These are phyloP conservation scores for Limanda limanda DNA, from an alignment of 2,113 vertebrate genomes.

Conservation along the genomic window DNA sequence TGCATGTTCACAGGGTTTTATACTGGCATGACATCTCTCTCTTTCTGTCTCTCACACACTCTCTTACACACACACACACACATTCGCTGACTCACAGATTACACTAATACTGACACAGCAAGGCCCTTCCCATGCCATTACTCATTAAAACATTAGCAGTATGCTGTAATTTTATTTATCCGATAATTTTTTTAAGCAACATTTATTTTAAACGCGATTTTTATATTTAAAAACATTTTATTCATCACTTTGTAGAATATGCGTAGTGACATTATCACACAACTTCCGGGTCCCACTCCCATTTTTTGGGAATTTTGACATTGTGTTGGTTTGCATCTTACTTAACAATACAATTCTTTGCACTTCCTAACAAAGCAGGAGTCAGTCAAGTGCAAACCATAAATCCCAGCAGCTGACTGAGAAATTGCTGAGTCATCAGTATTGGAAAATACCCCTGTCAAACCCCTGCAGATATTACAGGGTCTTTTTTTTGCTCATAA, in stretches of 20 bases:
- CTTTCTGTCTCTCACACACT: not conserved
- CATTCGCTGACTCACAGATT: conserved; percentile 29
- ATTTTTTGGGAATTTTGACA: not conserved
- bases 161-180: not conserved
- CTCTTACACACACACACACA: not conserved
- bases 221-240: too few species aligned
- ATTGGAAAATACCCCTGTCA: conserved; percentile 9
- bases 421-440: conserved; percentile 18
- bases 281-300: not conserved
- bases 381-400: not conserved
- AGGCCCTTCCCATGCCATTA: conserved; percentile 10
- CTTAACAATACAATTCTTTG: too few species aligned
- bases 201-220: not conserved
- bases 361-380: not conserved
- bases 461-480: not conserved
- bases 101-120: conserved; percentile 62
- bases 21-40: conserved; percentile 12
- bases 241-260: not conserved
- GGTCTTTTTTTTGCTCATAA: not conserved
- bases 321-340: not conserved
- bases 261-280: not conserved
- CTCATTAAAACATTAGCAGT: conserved; percentile 32
- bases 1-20: conserved; percentile 66
- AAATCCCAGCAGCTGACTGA: not conserved
- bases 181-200: not conserved